Base-by-base conservation (phyloP, 2,797 vertebrate species). In the Pangasius djambal region DNA sequence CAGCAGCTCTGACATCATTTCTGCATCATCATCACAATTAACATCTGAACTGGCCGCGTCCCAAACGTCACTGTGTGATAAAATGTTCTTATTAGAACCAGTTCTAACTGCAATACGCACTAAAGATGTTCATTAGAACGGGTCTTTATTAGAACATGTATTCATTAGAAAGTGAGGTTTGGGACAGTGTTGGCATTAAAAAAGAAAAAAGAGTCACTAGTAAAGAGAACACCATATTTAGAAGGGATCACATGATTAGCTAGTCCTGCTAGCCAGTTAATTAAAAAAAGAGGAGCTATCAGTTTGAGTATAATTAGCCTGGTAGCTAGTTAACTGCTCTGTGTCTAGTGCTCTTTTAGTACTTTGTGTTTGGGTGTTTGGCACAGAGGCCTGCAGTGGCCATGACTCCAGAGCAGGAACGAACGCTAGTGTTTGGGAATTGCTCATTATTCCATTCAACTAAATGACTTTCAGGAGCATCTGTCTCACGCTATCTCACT, bases 181-280 rank as follows among this genome's bases (percentile, higher is more conserved):
- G 81, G 59, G 81, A 28, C 34, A 63, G 57, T 81, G 52, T 34
- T 55, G 10, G 50, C 25, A 55, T 34, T 10, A 79, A 82, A 20
- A 79, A 34, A 83, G 25, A 79, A 34, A 83, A 13, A 57, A 3
- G 9, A 28, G 34, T 44, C 37, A n/a, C 25, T 65, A 63, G 25
- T 65, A 44, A 83, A 65, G 28, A 40, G 34, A 25, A 82, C 31
- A 28, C 13, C 6, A 37, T 83, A 18, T 83, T 82, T 44, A 63
- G 25, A 83, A 61, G 34, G 13, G 59, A 28, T n/a, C 59, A 63
- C 37, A 65, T 83, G 59, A 48, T 65, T 18, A 67, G 83, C 61
- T 84, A 67, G 83, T 67, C 83, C 83, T 84, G 83, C 83, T 83
- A 83, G 81, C 81, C 25, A 44, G 83, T 67, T 18, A 67, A 2